Evolutionary conservation across 2,797 vertebrate species (phyloP).

Genomic region (Sphaeramia orbicularis): DNA sequence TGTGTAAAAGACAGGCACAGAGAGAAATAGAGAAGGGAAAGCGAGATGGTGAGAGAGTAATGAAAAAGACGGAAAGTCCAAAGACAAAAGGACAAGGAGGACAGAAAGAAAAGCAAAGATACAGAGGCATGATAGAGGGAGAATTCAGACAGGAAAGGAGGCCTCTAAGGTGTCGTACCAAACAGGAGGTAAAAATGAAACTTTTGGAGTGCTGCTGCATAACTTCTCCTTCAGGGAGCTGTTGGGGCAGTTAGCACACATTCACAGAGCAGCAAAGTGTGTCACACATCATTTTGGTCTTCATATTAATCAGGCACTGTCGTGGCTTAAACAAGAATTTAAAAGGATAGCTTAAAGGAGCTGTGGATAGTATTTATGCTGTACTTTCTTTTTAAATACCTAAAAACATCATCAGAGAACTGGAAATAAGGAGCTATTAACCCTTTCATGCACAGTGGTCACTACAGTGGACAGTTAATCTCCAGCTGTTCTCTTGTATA

Average conservation of each 20-base stretch:
- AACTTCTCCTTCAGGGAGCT: conserved; percentile 34
- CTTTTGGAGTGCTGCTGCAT: conserved; percentile 22
- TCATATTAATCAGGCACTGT: not conserved
- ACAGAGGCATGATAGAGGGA: conserved; percentile 23
- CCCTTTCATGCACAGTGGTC: too few relatives aligned
- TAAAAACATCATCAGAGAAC: too few relatives aligned
- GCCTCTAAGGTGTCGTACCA: conserved; percentile 39
- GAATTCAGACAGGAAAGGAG: conserved; percentile 13
- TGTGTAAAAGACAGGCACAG: conserved; percentile 8
- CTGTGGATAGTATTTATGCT: too few relatives aligned
- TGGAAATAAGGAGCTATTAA: too few relatives aligned
- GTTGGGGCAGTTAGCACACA: conserved; percentile 48
- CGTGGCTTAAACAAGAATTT: too few relatives aligned
- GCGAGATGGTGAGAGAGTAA: conserved; percentile 11
- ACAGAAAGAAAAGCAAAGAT: not conserved
- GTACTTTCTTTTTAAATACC: too few relatives aligned
- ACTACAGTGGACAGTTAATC: too few relatives aligned
- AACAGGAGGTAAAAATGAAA: conserved; percentile 51
- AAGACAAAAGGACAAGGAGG: conserved; percentile 10
- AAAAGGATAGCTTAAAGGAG: too few relatives aligned
- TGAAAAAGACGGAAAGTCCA: conserved; percentile 11
- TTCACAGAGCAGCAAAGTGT: conserved; percentile 51
- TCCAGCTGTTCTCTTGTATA: too few relatives aligned
- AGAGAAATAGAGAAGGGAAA: conserved; percentile 9
- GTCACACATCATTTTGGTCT: conserved; percentile 23